Evolutionary conservation across 2,888 invertebrate species (phyloP).

Genomic region (Amblyteles armatorius): DNA sequence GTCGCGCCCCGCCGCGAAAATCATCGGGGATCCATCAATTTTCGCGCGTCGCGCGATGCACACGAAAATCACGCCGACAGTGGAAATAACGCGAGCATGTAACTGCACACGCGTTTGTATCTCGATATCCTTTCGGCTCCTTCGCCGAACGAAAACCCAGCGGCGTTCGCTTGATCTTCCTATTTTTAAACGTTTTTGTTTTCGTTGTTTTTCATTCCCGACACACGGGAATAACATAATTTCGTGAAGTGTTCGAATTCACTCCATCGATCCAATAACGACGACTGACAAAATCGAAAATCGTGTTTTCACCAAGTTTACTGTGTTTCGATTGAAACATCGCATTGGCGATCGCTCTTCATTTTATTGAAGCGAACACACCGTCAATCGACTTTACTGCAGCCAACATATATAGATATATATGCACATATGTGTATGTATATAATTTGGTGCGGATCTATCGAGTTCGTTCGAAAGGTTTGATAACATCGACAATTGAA

Average conservation of each 20-base stretch:
- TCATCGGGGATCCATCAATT: conserved; percentile 38
- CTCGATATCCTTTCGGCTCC: conserved; percentile 26
- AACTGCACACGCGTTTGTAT: conserved; percentile 24
- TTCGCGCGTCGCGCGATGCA: background rate
- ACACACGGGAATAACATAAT: conserved; percentile 49
- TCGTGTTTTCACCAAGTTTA: background rate
- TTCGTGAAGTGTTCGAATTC: conserved; percentile 35
- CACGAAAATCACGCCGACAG: background rate
- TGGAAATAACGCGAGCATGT: background rate
- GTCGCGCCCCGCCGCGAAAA: conserved; percentile 47
- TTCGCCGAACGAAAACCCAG: background rate
- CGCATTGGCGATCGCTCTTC: background rate
- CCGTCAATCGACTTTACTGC: background rate
- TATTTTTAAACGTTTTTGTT: background rate
- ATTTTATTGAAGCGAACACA: background rate
- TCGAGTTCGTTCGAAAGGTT: conserved; percentile 11
- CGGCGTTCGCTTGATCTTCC: conserved; percentile 60
- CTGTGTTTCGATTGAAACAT: background rate
- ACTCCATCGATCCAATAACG: background rate
- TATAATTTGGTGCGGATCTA: background rate
- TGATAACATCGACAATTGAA: background rate
- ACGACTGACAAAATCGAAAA: background rate
- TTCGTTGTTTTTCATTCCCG: background rate
- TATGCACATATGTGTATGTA: too few species aligned
- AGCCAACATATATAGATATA: too few species aligned